A percentile compares a stretch with the other conserved stretches of the same genome.
Evolutionary conservation across 1,140 invertebrate genomes (phyloP).

Genomic region (Callitettix versicolor): DNA sequence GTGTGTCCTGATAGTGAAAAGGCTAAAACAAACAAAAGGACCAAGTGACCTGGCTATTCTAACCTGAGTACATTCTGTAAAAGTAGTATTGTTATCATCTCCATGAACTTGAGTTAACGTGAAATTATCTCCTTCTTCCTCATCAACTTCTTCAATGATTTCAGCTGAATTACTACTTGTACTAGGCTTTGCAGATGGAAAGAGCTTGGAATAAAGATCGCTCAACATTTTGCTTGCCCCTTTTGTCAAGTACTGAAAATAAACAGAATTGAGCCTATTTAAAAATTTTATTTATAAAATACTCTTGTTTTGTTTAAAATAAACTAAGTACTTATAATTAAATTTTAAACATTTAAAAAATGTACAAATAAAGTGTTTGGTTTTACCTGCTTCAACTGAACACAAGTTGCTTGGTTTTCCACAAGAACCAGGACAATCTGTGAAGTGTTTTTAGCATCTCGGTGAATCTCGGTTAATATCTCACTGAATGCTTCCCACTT

Average conservation of each 20-base stretch:
- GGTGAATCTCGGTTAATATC: slow-evolving; percentile 68
- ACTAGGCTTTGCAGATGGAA: slow-evolving; percentile 26
- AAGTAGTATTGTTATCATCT: slow-evolving; percentile 22
- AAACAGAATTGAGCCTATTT: slow-evolving; percentile 12
- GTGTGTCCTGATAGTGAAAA: no score
- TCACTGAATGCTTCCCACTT: slow-evolving; percentile 81
- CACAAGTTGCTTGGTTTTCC: slow-evolving; percentile 69
- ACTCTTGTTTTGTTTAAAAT: no score
- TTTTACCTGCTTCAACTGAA: slow-evolving; percentile 57
- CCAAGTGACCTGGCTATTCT: no score
- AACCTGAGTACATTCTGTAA: slow-evolving; percentile 19
- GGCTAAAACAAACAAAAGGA: no score
- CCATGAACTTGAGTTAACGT: slow-evolving; percentile 31
- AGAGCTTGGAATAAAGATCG: slow-evolving; percentile 35
- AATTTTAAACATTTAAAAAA: no score
- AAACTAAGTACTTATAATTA: no score
- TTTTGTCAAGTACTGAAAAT: slow-evolving; percentile 47
- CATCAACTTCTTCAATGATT: slow-evolving; percentile 27
- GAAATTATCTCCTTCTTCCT: slow-evolving; percentile 27
- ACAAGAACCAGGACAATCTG: slow-evolving; percentile 63
- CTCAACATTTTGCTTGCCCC: slow-evolving; percentile 45
- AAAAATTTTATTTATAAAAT: slow-evolving; percentile 20
- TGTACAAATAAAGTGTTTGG: no score
- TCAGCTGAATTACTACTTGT: slow-evolving; percentile 14
- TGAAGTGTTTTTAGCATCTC: slow-evolving; percentile 20